Conservation (phyloP, 1,140 invertebrate genomes). For the Drosophila sp. region DNA sequence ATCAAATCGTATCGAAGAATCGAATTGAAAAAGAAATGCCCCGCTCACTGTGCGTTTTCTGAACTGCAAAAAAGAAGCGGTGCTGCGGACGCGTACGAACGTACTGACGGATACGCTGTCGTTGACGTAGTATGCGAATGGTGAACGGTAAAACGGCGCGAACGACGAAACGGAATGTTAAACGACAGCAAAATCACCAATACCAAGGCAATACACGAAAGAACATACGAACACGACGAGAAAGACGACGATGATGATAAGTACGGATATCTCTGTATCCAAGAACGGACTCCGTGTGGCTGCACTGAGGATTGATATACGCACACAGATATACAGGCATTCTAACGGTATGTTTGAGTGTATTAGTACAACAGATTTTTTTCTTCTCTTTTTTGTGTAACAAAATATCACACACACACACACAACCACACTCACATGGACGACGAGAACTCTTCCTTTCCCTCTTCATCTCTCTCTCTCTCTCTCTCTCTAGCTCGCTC, state of each 20-base stretch:
- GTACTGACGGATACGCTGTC: constrained; percentile 74
- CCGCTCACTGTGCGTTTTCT: constrained; percentile 52
- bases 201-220: constrained; percentile 2
- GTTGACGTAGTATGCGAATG: constrained; percentile 74
- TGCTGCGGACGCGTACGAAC: constrained; percentile 78
- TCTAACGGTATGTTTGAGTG: constrained; percentile 57
- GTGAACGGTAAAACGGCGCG: constrained; percentile 47
- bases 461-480: not conserved
- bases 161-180: constrained; percentile 27
- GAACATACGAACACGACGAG: constrained; percentile 12
- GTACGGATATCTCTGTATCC: constrained; percentile 18
- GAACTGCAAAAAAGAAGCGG: constrained; percentile 71
- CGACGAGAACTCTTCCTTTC: not conserved
- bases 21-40: constrained; percentile 52
- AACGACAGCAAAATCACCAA: constrained; percentile 8
- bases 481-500: not conserved
- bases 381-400: constrained; percentile 72
- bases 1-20: constrained; percentile 50
- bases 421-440: not conserved
- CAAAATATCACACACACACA: constrained; percentile 70
- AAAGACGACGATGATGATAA: constrained; percentile 8
- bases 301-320: constrained; percentile 49
- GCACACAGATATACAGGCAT: constrained; percentile 42
- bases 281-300: constrained; percentile 17
- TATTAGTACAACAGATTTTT: constrained; percentile 58